Percentiles rank a stretch among this genome's conserved stretches.
phyloP scores from a whole-genome alignment of 2,888 invertebrate species.

The Drosophila kuntzei region DNA sequence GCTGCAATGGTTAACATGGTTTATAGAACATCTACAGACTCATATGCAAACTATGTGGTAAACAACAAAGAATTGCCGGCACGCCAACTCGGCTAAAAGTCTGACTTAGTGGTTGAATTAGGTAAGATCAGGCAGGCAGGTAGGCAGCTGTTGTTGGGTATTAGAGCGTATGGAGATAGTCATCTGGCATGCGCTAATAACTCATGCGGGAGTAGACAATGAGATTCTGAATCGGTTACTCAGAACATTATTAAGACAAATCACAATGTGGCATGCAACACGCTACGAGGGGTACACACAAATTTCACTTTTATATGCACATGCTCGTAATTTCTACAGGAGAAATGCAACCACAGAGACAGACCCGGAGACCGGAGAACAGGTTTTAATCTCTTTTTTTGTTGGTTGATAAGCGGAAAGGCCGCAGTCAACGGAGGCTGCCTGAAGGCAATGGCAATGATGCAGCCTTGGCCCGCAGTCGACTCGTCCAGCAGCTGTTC shows the following conservation, averaged over 20 bases:
- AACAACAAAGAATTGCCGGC: constrained; percentile 39
- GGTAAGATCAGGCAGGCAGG: constrained; percentile 11
- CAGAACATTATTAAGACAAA: constrained; percentile 43
- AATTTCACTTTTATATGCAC: constrained; percentile 75
- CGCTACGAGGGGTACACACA: constrained; percentile 22
- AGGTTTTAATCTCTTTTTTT: constrained; percentile 50
- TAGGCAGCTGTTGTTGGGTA: constrained; percentile 37
- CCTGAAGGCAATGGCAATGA: constrained; percentile 8
- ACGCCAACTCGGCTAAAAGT: constrained; percentile 38
- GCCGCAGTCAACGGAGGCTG: constrained; percentile 3
- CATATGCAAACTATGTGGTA: constrained; percentile 13
- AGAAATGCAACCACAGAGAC: constrained; percentile 52
- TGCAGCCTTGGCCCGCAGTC: constrained; percentile 47
- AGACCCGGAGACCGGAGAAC: constrained; percentile 45
- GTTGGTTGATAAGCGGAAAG: constrained; percentile 46
- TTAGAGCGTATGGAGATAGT: constrained; percentile 69
- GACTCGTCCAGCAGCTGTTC: constrained; percentile 37
- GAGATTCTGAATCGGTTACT: constrained; percentile 33
- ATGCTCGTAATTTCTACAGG: constrained; percentile 33
- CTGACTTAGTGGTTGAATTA: constrained; percentile 54
- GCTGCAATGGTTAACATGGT: constrained; percentile 8
- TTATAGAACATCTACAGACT: constrained; percentile 22
- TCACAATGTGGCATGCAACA: constrained; percentile 23
- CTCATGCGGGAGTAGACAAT: constrained; percentile 39
- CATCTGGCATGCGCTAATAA: constrained; percentile 79